phyloP scores from a whole-genome alignment of 2,888 invertebrate genomes.

The Coenonympha glycerion region DNA sequence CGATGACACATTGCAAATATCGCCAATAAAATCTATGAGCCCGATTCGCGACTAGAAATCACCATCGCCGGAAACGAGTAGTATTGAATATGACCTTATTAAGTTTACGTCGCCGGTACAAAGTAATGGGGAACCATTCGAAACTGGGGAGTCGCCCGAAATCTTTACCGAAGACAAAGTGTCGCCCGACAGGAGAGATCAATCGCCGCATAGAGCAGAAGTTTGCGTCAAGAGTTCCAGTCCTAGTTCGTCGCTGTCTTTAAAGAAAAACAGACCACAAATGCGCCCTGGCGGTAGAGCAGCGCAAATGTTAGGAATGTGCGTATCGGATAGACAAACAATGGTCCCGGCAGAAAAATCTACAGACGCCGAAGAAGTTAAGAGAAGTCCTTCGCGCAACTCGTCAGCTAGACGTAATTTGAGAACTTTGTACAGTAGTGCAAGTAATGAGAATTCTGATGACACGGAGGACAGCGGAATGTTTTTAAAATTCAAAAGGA shows the following conservation, averaged over 20 bases:
- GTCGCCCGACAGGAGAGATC: constrained; percentile 58
- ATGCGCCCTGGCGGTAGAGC: constrained; percentile 56
- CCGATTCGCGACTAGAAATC: constrained; percentile 51
- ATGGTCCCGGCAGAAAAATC: constrained; percentile 41
- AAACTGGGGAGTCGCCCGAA: constrained; percentile 59
- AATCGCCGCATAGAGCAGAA: constrained; percentile 58
- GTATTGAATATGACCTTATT: constrained; percentile 59
- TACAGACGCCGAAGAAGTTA: constrained; percentile 42
- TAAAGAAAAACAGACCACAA: constrained; percentile 62
- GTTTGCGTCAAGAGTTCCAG: constrained; percentile 39
- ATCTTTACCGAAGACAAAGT: constrained; percentile 66
- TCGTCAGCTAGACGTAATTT: constrained; percentile 56
- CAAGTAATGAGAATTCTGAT: constrained; percentile 38
- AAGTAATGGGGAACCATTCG: constrained; percentile 58
- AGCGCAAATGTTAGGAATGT: constrained; percentile 67
- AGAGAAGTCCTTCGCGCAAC: constrained; percentile 40
- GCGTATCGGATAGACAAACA: constrained; percentile 51
- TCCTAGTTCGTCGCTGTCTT: constrained; percentile 56
- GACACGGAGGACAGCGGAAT: constrained; percentile 53
- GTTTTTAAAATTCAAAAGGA: constrained; percentile 76
- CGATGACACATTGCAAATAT: constrained; percentile 76
- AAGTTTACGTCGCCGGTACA: constrained; percentile 57
- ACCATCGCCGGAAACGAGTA: constrained; percentile 52
- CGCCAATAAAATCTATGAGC: constrained; percentile 73
- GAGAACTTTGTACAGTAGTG: constrained; percentile 48